Evolutionary conservation across 2,797 vertebrate species (phyloP).

Genomic region (Tenualosa ilisha): DNA sequence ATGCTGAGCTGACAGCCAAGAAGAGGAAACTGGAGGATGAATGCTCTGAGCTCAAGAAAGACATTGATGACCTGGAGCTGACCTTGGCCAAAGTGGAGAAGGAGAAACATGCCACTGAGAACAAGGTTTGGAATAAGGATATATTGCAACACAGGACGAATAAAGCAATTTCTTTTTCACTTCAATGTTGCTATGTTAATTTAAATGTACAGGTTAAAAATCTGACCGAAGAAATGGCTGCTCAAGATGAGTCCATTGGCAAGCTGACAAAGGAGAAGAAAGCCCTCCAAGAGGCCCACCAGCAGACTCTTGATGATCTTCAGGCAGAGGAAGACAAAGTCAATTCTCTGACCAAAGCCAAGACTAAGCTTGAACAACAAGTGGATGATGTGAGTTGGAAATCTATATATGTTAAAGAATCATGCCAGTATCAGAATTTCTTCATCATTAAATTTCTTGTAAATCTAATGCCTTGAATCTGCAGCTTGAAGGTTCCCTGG

Average conservation of each 20-base stretch:
- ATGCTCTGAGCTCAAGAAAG: constrained; percentile 87
- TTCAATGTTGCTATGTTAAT: not conserved
- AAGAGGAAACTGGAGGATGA: constrained; percentile 87
- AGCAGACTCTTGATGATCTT: constrained; percentile 69
- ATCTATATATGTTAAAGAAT: no score
- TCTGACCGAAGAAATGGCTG: constrained; percentile 70
- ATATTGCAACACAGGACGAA: not conserved
- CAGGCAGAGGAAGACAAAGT: constrained; percentile 80
- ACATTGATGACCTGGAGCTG: constrained; percentile 86
- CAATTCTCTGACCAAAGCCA: constrained; percentile 81
- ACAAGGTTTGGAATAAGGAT: constrained; percentile 75
- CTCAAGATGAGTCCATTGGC: constrained; percentile 70
- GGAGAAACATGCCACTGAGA: constrained; percentile 87
- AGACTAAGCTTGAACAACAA: constrained; percentile 85
- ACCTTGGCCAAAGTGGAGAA: constrained; percentile 87
- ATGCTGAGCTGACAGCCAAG: constrained; percentile 80
- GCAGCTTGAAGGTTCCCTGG: constrained; percentile 84
- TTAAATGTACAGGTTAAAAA: constrained; percentile 65
- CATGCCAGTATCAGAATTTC: not conserved
- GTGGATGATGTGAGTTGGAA: constrained; percentile 81
- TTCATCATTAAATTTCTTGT: not conserved
- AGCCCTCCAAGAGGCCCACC: constrained; percentile 68
- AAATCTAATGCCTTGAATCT: not conserved
- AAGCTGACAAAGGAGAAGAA: constrained; percentile 73
- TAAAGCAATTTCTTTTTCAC: not conserved